These are phyloP conservation scores for Cyanoliseus patagonus DNA, from an alignment of 2,113 vertebrate species.

Conservation along the genomic window DNA sequence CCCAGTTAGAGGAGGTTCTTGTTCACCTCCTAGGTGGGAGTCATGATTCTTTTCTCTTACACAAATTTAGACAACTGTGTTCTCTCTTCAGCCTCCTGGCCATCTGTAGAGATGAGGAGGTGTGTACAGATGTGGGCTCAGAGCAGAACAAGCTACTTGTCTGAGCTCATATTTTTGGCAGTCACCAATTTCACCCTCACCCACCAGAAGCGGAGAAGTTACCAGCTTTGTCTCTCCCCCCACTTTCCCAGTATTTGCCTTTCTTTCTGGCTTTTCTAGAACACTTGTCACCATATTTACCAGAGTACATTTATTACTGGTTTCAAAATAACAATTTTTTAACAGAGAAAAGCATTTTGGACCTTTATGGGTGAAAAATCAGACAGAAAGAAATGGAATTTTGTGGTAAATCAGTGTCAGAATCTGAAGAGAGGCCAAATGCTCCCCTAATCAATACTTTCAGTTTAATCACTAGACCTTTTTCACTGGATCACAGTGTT, in stretches of 20 bases:
- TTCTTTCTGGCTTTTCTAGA: slow-evolving; percentile 39
- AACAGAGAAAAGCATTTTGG: background rate
- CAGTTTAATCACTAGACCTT: background rate
- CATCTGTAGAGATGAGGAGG: slow-evolving; percentile 67
- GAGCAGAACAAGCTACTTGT: slow-evolving; percentile 48
- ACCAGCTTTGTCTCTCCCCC: background rate
- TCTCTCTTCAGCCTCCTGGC: slow-evolving; percentile 64
- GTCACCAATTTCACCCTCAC: slow-evolving; percentile 56
- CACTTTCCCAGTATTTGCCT: slow-evolving; percentile 1
- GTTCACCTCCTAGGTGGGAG: slow-evolving; percentile 44
- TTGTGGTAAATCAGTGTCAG: background rate
- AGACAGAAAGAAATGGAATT: background rate
- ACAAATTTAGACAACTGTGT: slow-evolving; percentile 65
- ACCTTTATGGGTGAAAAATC: background rate
- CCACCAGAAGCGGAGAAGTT: slow-evolving; percentile 55
- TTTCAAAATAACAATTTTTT: background rate
- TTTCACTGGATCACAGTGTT: background rate
- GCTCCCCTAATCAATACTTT: background rate
- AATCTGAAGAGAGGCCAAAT: background rate
- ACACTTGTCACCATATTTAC: slow-evolving; percentile 2
- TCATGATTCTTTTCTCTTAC: slow-evolving; percentile 62
- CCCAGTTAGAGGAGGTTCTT: slow-evolving; percentile 30
- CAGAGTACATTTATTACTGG: background rate
- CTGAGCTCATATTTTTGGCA: slow-evolving; percentile 65
- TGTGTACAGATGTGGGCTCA: slow-evolving; percentile 67